phyloP scores from a whole-genome alignment of 2,888 invertebrate species.

The Metacarcinus magister region DNA sequence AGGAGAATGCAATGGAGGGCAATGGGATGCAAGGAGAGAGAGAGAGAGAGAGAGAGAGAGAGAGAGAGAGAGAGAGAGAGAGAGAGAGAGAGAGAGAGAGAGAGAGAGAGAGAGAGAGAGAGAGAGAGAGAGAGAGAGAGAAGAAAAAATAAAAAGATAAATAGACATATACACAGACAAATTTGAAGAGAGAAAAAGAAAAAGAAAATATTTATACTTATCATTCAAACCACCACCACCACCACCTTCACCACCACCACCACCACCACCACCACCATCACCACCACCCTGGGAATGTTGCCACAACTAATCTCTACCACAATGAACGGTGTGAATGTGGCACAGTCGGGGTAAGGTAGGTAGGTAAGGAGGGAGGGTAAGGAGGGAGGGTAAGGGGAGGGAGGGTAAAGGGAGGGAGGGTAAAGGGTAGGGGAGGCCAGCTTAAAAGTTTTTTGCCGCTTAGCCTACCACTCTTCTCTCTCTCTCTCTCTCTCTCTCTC shows the following conservation, averaged over 20 bases:
- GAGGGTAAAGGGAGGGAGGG: neutral
- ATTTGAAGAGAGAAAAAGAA: neutral
- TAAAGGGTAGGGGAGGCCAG: neutral
- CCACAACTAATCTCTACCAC: constrained; percentile 59
- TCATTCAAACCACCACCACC: neutral
- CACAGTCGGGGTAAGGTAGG: neutral
- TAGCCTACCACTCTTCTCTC: neutral
- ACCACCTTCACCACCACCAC: neutral
- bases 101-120: neutral
- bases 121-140: constrained; percentile 57
- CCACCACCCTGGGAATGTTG: constrained; percentile 52
- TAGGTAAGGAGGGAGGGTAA: neutral
- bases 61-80: constrained; percentile 26
- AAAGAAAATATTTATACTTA: neutral
- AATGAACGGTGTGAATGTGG: constrained; percentile 37
- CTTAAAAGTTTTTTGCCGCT: neutral
- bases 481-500: neutral
- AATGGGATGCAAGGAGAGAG: too few species aligned
- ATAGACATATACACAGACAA: neutral
- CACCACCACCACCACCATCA: neutral
- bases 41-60: neutral
- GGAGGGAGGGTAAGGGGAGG: neutral
- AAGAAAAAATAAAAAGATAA: neutral
- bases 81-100: constrained; percentile 26
- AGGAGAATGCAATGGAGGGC: too few species aligned